These are phyloP conservation scores for Pitangus sulphuratus DNA, from an alignment of 2,797 vertebrate genomes.

Conservation along the genomic window DNA sequence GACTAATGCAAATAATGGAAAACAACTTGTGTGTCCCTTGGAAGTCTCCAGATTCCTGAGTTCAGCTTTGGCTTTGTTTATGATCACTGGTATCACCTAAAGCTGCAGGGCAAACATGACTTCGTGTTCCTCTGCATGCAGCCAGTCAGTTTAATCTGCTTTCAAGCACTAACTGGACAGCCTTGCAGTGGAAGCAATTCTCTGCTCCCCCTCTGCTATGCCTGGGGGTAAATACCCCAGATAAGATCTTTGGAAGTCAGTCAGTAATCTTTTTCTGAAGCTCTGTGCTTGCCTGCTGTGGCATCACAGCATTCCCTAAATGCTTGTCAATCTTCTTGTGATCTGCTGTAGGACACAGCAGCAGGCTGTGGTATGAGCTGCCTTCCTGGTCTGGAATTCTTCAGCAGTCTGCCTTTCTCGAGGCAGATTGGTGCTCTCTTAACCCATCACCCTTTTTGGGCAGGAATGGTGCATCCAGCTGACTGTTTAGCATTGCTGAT, in stretches of 20 bases:
- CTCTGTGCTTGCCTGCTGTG: background rate
- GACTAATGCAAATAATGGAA: background rate
- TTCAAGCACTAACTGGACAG: background rate
- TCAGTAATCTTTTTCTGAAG: background rate
- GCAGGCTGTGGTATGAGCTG: background rate
- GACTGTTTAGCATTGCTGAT: background rate
- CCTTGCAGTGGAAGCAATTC: background rate
- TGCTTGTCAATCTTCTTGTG: slow-evolving; percentile 14
- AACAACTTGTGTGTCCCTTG: background rate
- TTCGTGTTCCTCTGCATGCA: background rate
- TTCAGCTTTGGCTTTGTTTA: background rate
- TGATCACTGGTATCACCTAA: background rate
- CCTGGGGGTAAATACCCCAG: background rate
- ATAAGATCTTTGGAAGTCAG: slow-evolving; percentile 16
- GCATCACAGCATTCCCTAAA: slow-evolving; percentile 28
- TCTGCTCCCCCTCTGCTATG: background rate
- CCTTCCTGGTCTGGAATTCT: slow-evolving; percentile 23
- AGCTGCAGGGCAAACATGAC: background rate
- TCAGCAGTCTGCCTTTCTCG: background rate
- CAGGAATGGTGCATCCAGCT: background rate
- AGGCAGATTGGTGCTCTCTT: background rate
- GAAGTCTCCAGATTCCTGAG: background rate
- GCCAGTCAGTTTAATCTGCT: background rate
- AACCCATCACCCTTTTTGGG: background rate
- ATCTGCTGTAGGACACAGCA: background rate